Evolutionary conservation across 2,113 vertebrate genomes (phyloP).

Genomic region (Ia io): DNA sequence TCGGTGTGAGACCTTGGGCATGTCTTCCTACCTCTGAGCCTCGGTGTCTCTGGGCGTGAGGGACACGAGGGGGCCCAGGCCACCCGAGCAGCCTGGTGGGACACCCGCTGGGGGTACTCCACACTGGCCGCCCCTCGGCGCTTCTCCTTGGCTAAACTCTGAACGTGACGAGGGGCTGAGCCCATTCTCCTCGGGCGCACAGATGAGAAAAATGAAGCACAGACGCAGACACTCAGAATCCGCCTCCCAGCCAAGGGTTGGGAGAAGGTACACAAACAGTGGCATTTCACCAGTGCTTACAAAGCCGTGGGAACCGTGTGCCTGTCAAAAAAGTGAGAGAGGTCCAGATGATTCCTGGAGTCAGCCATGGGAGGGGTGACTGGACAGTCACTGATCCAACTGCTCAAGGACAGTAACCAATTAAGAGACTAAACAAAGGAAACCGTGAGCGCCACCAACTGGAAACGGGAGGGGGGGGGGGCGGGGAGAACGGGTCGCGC

Average conservation of each 20-base stretch:
- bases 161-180: neutral
- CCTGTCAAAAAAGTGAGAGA: neutral
- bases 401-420: neutral
- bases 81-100: neutral
- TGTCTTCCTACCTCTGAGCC: neutral
- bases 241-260: neutral
- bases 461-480: too few relatives aligned
- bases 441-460: slow-evolving; percentile 44
- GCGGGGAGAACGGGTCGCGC: fast-evolving
- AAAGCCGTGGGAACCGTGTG: neutral
- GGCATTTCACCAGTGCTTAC: neutral
- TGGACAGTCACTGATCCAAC: neutral
- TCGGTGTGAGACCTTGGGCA: neutral
- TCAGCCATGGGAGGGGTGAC: neutral
- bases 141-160: neutral
- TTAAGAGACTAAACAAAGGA: neutral
- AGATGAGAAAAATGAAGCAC: neutral
- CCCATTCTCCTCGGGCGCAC: neutral
- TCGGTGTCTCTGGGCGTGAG: neutral
- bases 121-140: neutral
- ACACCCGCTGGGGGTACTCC: fast-evolving
- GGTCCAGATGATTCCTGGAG: neutral
- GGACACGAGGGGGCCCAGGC: neutral
- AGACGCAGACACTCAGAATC: neutral
- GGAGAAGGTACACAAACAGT: neutral